A percentile compares a stretch with the other conserved stretches of the same genome.
phyloP scores from a whole-genome alignment of 2,888 invertebrate genomes.

The Aelia acuminata region DNA sequence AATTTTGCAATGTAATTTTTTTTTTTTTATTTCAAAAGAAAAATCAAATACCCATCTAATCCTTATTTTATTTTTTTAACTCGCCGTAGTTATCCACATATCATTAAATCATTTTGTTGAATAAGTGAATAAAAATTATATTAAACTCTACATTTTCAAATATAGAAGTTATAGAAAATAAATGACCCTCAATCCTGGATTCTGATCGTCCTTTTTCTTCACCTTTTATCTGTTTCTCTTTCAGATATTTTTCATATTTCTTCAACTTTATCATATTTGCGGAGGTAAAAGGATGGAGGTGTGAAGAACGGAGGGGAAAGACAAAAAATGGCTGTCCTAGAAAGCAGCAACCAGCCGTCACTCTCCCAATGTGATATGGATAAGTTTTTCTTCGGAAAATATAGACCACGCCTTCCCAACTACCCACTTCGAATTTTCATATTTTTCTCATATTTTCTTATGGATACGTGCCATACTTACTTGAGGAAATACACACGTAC shows the following conservation, averaged over 20 bases:
- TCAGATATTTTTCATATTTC: neutral
- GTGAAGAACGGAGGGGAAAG: neutral
- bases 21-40: no score
- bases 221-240: neutral
- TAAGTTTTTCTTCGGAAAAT: neutral
- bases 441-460: neutral
- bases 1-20: no score
- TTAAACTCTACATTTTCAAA: no score
- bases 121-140: no score
- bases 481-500: neutral
- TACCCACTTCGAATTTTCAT: neutral
- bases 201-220: neutral
- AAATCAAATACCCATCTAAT: no score
- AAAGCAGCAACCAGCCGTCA: neutral
- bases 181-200: neutral
- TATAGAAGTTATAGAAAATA: no score
- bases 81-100: no score
- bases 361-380: neutral
- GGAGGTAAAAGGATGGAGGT: neutral
- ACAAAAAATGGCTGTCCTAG: constrained; percentile 1
- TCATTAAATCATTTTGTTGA: no score
- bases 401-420: neutral
- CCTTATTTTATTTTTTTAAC: no score
- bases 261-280: neutral
- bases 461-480: neutral